Evolutionary conservation across 1,140 invertebrate species (phyloP), one percentile per base, ranked within the genome.

Genomic region (Drosophila orena): DNA sequence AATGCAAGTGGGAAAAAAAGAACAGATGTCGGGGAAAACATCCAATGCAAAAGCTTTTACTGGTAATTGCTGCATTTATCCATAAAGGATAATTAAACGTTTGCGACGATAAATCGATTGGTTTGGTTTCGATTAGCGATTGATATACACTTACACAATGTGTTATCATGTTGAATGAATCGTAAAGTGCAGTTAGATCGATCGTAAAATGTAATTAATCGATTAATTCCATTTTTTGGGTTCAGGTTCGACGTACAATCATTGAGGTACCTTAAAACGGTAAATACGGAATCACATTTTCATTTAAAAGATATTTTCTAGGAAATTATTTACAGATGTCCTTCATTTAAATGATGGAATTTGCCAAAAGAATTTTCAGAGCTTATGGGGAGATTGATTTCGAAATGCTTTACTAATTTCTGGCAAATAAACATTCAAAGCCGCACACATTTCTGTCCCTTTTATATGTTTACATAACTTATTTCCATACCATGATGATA

Each of bases 361-460:
- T 35, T 34, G n/a, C 15, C 14, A 34, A 27, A 17, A 14, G n/a
- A 27, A 14, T 34, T 34, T 24, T 34, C 11, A 17, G 30, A 50
- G 20, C 40, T 54, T 53, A 53, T 30, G n/a, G 5, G 0, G 12
- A 14, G 24, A 61, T 53, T 61, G 58, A 30, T 42, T 42, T 42
- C 4, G 8, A 40, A 43, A 15, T 22, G 20, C 47, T 59, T 20
- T 34, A 40, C 22, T 53, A 53, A 52, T 35, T 60, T 53, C 6
- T n/a, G 8, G 15, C 58, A 60, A 60, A 53, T 60, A 60, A 40
- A 52, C 58, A 52, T 17, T 30, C 22, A 42, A 56, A 56, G 42
- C 38, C 14, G 20, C 54, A 56, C 24, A 17, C 14, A 54, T 40
- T 27, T 15, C 6, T 10, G 37, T 38, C 37, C 54, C 24, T n/a